Conservation (phyloP, 2,888 invertebrate genomes). For the Archips xylosteana region DNA sequence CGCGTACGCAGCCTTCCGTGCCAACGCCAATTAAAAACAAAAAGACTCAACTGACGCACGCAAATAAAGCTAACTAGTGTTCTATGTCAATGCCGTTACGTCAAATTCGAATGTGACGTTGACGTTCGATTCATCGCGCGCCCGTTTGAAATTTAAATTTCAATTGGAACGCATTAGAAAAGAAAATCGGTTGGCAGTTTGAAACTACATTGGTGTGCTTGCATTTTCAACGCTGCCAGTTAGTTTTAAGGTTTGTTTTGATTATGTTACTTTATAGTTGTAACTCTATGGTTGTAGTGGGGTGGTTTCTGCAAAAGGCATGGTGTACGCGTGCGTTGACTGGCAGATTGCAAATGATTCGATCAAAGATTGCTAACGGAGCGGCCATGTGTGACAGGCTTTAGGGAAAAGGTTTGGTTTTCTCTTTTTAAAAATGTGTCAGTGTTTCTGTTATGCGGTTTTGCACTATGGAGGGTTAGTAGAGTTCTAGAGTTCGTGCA, state of each 20-base stretch:
- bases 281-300: conserved; percentile 40
- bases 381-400: conserved; percentile 59
- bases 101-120: conserved; percentile 28
- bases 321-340: conserved; percentile 65
- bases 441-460: not conserved
- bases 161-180: conserved; percentile 36
- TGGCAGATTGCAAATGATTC: conserved; percentile 61
- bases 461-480: not conserved
- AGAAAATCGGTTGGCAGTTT: conserved; percentile 24
- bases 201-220: not conserved
- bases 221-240: conserved; percentile 45
- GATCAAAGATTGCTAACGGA: conserved; percentile 71
- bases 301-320: conserved; percentile 59
- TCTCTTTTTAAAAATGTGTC: conserved; percentile 6
- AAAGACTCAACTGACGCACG: conserved; percentile 29
- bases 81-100: conserved; percentile 25
- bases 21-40: conserved; percentile 44
- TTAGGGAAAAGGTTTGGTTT: conserved; percentile 50
- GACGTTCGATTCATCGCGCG: conserved; percentile 1
- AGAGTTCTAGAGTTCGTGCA: no score
- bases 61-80: conserved; percentile 45
- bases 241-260: conserved; percentile 21
- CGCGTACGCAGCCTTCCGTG: conserved; percentile 65
- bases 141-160: conserved; percentile 31
- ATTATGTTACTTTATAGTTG: conserved; percentile 30